phyloP scores from a whole-genome alignment of 1,140 invertebrate genomes.

The Drosophila nigromelanica region DNA sequence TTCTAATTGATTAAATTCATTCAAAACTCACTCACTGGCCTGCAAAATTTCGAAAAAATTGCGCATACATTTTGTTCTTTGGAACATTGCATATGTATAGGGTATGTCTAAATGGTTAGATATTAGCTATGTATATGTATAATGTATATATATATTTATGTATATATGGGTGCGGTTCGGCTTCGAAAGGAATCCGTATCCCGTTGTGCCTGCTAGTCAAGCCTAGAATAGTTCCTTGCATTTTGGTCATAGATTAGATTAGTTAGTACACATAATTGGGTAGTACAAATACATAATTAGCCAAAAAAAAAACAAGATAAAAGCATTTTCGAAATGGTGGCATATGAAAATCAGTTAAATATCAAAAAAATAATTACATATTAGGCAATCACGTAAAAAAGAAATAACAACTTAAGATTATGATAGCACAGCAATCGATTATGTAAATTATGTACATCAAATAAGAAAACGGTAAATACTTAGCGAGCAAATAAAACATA shows the following conservation, averaged over 20 bases:
- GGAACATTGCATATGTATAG: constrained; percentile 55
- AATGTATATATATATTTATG: constrained; percentile 16
- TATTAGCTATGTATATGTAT: constrained; percentile 35
- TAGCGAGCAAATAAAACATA: constrained; percentile 65
- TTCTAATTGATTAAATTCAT: constrained; percentile 55
- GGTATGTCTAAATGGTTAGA: constrained; percentile 15
- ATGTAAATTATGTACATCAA: constrained; percentile 72
- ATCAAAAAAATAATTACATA: constrained; percentile 13
- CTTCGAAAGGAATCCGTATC: constrained; percentile 29
- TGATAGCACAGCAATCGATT: constrained; percentile 70
- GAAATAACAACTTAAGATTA: constrained; percentile 74
- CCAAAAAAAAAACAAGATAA: not conserved
- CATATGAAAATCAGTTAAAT: not conserved
- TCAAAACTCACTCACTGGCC: constrained; percentile 43
- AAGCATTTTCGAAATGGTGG: constrained; percentile 4
- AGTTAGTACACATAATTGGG: constrained; percentile 28
- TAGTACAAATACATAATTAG: constrained; percentile 3
- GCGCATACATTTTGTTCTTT: constrained; percentile 47
- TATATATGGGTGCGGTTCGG: constrained; percentile 33
- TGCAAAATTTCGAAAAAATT: constrained; percentile 23
- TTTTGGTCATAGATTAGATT: constrained; percentile 52
- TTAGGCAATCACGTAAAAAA: constrained; percentile 57
- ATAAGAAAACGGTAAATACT: constrained; percentile 66
- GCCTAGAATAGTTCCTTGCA: constrained; percentile 49
- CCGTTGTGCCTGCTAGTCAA: constrained; percentile 33